Evolutionary conservation across 2,797 vertebrate species (phyloP).

Genomic region (Microctenopoma stevenorrisi): DNA sequence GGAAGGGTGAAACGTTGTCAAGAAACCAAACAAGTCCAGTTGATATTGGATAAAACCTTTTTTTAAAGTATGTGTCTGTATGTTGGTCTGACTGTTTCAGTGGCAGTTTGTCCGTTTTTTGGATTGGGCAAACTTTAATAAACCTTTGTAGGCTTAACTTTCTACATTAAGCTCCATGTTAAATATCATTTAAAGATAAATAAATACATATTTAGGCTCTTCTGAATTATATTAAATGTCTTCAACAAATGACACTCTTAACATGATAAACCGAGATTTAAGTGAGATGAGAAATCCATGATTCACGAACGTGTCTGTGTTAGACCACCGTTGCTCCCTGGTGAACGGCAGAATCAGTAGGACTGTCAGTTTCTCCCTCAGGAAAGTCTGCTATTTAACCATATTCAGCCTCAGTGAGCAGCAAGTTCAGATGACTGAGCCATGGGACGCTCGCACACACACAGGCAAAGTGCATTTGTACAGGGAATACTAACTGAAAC

Average conservation of each 20-base stretch:
- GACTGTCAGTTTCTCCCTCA: conserved; percentile 59
- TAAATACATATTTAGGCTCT: conserved; percentile 5
- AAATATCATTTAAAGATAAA: conserved; percentile 56
- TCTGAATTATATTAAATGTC: neutral
- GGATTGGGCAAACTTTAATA: too few species aligned
- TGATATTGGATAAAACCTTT: too few species aligned
- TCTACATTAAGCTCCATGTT: conserved; percentile 38
- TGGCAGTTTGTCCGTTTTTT: neutral
- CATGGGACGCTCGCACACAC: conserved; percentile 36
- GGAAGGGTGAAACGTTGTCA: too few species aligned
- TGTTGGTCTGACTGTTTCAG: neutral
- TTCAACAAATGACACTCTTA: neutral
- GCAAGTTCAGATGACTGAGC: conserved; percentile 53
- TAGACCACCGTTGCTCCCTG: conserved; percentile 30
- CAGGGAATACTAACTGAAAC: neutral
- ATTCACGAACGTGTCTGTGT: conserved; percentile 10
- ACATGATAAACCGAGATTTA: conserved; percentile 12
- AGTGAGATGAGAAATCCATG: conserved; percentile 44
- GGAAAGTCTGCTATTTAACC: conserved; percentile 55
- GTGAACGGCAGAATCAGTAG: conserved; percentile 46
- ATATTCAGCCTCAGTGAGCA: conserved; percentile 62
- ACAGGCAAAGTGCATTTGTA: neutral
- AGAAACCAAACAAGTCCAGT: too few species aligned
- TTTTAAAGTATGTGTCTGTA: too few species aligned
- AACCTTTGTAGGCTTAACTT: conserved; percentile 51